These are phyloP conservation scores for Telmatherina bonti DNA, from an alignment of 2,797 vertebrate genomes.

Conservation along the genomic window DNA sequence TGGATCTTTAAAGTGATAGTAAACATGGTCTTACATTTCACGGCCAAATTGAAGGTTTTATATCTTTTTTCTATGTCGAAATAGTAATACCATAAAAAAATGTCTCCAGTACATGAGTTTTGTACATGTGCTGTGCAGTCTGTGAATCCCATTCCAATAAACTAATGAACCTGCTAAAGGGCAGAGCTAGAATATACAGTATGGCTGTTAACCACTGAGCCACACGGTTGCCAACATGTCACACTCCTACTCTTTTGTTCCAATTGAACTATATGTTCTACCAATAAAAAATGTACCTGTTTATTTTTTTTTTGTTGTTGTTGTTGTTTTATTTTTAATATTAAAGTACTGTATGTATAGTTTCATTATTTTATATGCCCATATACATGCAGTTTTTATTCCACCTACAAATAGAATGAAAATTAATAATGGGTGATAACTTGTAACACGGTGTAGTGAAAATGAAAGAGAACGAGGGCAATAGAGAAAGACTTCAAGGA, in stretches of 20 bases:
- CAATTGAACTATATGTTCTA: background rate
- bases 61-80: background rate
- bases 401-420: background rate
- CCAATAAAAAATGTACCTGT: too few relatives aligned
- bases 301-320: too few relatives aligned
- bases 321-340: background rate
- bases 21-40: background rate
- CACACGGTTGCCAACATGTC: background rate
- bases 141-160: background rate
- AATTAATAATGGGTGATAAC: background rate
- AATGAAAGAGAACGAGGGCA: constrained; percentile 39
- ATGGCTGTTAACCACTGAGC: background rate
- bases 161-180: background rate
- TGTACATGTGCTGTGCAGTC: background rate
- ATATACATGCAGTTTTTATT: background rate
- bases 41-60: background rate
- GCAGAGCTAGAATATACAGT: background rate
- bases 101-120: background rate
- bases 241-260: background rate
- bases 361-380: background rate
- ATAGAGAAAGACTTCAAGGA: constrained; percentile 48
- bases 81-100: background rate
- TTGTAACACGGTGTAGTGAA: background rate
- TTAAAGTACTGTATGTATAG: background rate
- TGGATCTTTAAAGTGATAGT: too few relatives aligned